phyloP scores from a whole-genome alignment of 2,797 vertebrate genomes.

The Nannoperca australis region DNA sequence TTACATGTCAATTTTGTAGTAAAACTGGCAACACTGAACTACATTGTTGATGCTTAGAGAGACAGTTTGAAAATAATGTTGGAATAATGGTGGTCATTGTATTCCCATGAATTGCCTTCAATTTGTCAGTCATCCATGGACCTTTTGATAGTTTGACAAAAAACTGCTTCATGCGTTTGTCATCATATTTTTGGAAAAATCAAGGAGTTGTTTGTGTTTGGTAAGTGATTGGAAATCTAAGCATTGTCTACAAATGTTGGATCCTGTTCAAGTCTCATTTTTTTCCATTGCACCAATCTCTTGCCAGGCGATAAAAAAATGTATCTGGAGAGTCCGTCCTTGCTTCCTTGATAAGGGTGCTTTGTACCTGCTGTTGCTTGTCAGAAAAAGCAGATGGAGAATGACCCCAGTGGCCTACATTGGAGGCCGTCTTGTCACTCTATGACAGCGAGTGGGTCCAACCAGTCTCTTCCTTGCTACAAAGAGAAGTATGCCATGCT shows the following conservation, averaged over 20 bases:
- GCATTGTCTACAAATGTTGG: neutral
- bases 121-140: neutral
- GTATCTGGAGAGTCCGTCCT: slow-evolving; percentile 7
- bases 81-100: slow-evolving; percentile 23
- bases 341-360: slow-evolving; percentile 31
- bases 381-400: slow-evolving; percentile 53
- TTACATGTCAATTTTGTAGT: neutral
- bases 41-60: neutral
- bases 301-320: neutral
- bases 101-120: neutral
- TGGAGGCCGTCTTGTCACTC: slow-evolving; percentile 34
- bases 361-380: slow-evolving; percentile 53
- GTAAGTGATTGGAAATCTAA: neutral
- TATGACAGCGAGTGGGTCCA: slow-evolving; percentile 18
- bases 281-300: neutral
- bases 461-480: slow-evolving; percentile 9
- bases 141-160: slow-evolving; percentile 1
- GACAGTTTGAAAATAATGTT: neutral
- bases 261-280: neutral
- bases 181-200: slow-evolving; percentile 10
- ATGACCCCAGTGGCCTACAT: slow-evolving; percentile 52
- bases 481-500: slow-evolving; percentile 55
- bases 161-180: neutral
- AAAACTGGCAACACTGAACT: neutral
- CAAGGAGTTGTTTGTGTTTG: neutral